These are phyloP conservation scores for Lepidonotus clava DNA, from an alignment of 2,888 invertebrate species.

Conservation along the genomic window DNA sequence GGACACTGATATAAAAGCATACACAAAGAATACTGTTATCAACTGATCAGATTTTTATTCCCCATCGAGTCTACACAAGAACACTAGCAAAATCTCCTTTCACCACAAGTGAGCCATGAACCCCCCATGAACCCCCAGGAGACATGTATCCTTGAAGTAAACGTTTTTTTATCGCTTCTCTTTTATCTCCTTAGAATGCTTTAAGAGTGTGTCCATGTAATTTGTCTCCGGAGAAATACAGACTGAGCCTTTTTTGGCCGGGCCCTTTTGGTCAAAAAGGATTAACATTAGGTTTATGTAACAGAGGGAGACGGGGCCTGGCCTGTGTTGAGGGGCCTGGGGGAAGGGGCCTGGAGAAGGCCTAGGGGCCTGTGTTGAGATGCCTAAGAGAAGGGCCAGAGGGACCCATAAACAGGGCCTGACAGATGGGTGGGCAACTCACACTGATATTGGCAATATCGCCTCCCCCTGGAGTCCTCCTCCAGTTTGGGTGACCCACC, in stretches of 20 bases:
- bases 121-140: neutral
- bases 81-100: no score
- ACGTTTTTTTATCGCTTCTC: slow-evolving; percentile 5
- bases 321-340: neutral
- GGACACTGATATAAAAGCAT: no score
- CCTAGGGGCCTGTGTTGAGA: neutral
- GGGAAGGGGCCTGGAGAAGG: neutral
- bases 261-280: neutral
- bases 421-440: neutral
- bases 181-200: neutral
- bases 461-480: neutral
- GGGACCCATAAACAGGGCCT: neutral
- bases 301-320: neutral
- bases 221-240: slow-evolving; percentile 43
- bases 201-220: slow-evolving; percentile 11
- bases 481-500: neutral
- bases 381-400: neutral
- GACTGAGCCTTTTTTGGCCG: neutral
- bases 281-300: neutral
- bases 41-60: no score
- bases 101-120: no score
- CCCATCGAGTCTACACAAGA: no score
- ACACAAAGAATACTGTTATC: no score
- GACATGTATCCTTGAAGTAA: neutral
- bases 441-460: slow-evolving; percentile 27